phyloP scores from a whole-genome alignment of 1,140 invertebrate species.

The Aphidius ervi region DNA sequence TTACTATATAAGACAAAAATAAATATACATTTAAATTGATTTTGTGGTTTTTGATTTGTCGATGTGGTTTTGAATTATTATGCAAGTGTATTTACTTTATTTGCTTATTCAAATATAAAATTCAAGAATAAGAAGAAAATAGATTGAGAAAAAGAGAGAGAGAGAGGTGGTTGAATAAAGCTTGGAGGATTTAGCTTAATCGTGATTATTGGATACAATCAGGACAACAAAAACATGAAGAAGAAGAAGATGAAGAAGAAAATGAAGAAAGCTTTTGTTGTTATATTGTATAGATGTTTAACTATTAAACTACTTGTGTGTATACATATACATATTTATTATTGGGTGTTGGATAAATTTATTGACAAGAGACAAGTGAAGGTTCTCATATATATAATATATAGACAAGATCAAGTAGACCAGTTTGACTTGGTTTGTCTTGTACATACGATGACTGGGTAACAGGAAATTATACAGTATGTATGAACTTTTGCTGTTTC shows the following conservation, averaged over 20 bases:
- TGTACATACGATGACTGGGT: conserved; percentile 1
- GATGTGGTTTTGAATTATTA: too few relatives aligned
- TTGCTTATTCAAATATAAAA: too few relatives aligned
- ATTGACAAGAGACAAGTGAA: too few relatives aligned
- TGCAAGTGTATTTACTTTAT: too few relatives aligned
- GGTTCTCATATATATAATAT: too few relatives aligned
- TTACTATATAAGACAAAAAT: too few relatives aligned
- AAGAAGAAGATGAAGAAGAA: neutral
- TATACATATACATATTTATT: too few relatives aligned
- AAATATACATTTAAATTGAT: too few relatives aligned
- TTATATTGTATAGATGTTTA: too few relatives aligned
- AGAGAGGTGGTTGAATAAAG: neutral
- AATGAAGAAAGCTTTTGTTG: neutral
- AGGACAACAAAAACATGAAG: neutral
- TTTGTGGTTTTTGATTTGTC: too few relatives aligned
- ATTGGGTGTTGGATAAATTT: too few relatives aligned
- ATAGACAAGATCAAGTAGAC: conserved; percentile 2
- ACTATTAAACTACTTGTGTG: too few relatives aligned
- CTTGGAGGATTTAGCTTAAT: neutral
- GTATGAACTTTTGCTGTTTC: conserved; percentile 1
- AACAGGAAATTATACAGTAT: conserved; percentile 19
- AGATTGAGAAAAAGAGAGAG: neutral
- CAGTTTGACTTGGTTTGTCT: neutral
- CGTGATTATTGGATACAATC: neutral
- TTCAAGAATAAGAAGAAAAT: neutral